Evolutionary conservation across 2,888 invertebrate genomes (phyloP), one percentile per base, ranked within the genome.

Genomic region (Cheilosia vernalis): DNA sequence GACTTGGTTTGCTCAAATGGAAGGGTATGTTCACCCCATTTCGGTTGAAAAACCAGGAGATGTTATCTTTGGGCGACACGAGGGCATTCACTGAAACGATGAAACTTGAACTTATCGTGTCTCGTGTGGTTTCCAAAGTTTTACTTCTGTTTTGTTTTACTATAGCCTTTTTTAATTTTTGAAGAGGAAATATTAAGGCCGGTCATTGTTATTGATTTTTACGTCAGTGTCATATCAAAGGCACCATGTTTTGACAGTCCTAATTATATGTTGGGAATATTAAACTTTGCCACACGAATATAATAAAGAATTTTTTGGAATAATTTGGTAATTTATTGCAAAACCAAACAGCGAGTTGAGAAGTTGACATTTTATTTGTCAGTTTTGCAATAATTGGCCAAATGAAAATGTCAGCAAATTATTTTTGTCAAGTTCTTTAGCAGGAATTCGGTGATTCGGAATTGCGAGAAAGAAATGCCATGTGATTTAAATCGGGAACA

Each of bases 51-150:
- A 60, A 58, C 49, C 37, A 17, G 24, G 55, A 85, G 84, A 85
- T 85, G 60, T 53, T 80, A 80, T 80, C 76, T 44, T 78, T 63
- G 69, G 69, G 15, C 70, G 55, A 72, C 78, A 76, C 58, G 73
- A 73, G 79, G 63, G 73, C 83, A 84, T 79, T 84, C 83, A 69
- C 51, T 69, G 73, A 69, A 67, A 69, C 61, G 61, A 77, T 61
- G 77, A 77, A 84, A 79, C 73, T 79, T 79, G 83, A 79, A 84
- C 83, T 74, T 84, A 63, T 79, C 83, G 74, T 63, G 79, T 58
- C 63, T 79, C 83, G 74, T 58, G 79, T 58, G 67, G 64, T 60
- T 77, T 74, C 40, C 27, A 58, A 49, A 37, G 17, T 37, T 64
- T 17, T 40, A 10, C 47, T 53, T 21, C 5, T 40, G 53, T 19